Conservation (phyloP, 2,113 vertebrate genomes). For the Megaceryle torquata region DNA sequence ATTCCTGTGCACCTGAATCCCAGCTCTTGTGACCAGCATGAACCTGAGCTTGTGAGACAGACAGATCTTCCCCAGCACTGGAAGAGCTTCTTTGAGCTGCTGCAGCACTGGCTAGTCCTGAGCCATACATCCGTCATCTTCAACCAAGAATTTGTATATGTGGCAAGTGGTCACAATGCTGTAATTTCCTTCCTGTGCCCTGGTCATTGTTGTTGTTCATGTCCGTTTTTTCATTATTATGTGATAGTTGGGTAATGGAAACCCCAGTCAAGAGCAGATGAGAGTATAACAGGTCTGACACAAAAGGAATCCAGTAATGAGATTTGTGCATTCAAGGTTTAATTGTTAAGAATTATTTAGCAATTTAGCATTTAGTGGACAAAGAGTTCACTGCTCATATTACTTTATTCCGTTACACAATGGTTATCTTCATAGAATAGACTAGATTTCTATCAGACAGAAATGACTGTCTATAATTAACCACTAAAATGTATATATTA, state of each 20-base stretch:
- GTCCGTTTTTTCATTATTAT: not conserved
- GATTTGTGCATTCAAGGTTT: not conserved
- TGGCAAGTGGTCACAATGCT: fast-evolving
- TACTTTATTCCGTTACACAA: not conserved
- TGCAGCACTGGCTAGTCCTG: not conserved
- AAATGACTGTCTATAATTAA: not conserved
- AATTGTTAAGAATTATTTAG: not conserved
- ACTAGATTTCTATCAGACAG: not conserved
- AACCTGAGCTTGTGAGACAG: not conserved
- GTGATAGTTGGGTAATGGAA: not conserved
- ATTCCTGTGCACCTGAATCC: not conserved
- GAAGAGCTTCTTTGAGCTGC: fast-evolving
- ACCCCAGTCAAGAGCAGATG: not conserved
- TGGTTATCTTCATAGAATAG: not conserved
- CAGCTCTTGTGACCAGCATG: not conserved
- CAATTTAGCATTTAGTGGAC: no score
- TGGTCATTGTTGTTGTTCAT: not conserved
- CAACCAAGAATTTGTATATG: not conserved
- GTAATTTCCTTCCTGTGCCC: not conserved
- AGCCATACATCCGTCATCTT: not conserved
- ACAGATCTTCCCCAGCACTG: not conserved
- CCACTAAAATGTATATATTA: not conserved
- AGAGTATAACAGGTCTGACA: not conserved
- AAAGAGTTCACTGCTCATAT: not conserved
- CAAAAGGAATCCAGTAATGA: not conserved